A percentile compares a stretch with the other conserved stretches of the same genome.
phyloP scores from a whole-genome alignment of 1,140 invertebrate genomes.

The fruit fly (Drosophila melanogaster) region Release_6_plus_ISO1_MT NC_004354.4:16830501-16831000 shows the following conservation, averaged over 20 bases:
- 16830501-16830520: slow-evolving; percentile 3
- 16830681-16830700: slow-evolving; percentile 7
- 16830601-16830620: neutral
- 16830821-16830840: slow-evolving; percentile 13
- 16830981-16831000: slow-evolving; percentile 34
- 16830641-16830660: slow-evolving; percentile 28
- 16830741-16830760: slow-evolving; percentile 1
- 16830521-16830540: slow-evolving; percentile 5
- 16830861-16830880: slow-evolving; percentile 15
- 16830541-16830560: slow-evolving; percentile 1
- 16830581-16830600: slow-evolving; percentile 26
- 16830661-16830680: neutral
- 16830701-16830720: slow-evolving; percentile 1
- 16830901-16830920: slow-evolving; percentile 9
- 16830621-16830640: slow-evolving; percentile 34
- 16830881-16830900: slow-evolving; percentile 17
- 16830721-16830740: slow-evolving; percentile 3
- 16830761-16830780: neutral
- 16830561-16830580: slow-evolving; percentile 6
- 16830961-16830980: slow-evolving; percentile 13
- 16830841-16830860: slow-evolving; percentile 12
- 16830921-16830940: slow-evolving; percentile 36
- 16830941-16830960: neutral
- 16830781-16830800: slow-evolving; percentile 10
- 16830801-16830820: slow-evolving; percentile 31